Evolutionary conservation across 2,113 vertebrate species (phyloP).

Genomic region (Crotalus tigris): DNA sequence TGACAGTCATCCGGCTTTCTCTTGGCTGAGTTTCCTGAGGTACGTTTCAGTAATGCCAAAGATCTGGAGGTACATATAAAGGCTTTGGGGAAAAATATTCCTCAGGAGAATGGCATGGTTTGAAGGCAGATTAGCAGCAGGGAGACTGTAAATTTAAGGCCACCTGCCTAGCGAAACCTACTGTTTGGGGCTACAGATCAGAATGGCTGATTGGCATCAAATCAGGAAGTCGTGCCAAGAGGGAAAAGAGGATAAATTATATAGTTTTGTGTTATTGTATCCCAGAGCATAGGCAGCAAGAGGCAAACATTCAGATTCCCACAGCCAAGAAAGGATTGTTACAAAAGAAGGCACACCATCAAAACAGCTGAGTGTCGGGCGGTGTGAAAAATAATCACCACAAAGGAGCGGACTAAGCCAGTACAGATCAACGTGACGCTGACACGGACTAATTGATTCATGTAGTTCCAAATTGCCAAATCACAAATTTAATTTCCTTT

Average conservation of each 20-base stretch:
- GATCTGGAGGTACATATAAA: neutral
- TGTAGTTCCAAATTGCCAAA: neutral
- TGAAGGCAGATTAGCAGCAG: neutral
- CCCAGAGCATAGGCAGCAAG: neutral
- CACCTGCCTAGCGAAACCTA: neutral
- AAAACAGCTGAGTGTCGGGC: neutral
- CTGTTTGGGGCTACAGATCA: neutral
- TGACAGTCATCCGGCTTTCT: neutral
- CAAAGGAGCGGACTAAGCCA: neutral
- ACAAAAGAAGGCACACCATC: neutral
- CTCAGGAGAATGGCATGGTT: neutral
- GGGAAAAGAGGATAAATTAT: neutral
- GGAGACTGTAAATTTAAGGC: neutral
- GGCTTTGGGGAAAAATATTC: neutral
- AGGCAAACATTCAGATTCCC: neutral
- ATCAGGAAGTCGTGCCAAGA: neutral
- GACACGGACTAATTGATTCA: neutral
- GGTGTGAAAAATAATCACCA: neutral
- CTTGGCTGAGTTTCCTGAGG: neutral
- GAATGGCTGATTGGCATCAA: neutral
- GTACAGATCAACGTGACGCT: neutral
- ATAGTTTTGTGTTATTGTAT: neutral
- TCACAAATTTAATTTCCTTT: neutral
- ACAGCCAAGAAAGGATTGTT: neutral
- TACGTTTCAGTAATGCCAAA: neutral